phyloP scores from a whole-genome alignment of 2,888 invertebrate genomes.

The Pseudoips prasinana region DNA sequence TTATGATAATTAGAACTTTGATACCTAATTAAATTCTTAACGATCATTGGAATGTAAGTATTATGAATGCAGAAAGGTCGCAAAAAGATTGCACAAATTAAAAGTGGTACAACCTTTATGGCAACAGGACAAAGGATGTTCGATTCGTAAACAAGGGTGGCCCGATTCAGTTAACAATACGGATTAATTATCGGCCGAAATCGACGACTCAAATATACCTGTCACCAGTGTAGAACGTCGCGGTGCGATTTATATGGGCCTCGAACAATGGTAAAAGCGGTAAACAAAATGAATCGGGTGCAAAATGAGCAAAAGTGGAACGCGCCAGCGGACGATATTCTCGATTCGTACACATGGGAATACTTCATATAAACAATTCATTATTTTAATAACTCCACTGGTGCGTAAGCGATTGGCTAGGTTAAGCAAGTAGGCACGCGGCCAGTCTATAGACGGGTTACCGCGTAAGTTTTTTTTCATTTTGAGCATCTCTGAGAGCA shows the following conservation, averaged over 20 bases:
- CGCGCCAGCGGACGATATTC: constrained; percentile 27
- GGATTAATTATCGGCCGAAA: constrained; percentile 80
- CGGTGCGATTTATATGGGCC: constrained; percentile 75
- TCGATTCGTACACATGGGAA: constrained; percentile 20
- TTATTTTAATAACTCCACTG: constrained; percentile 22
- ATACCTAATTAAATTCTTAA: constrained; percentile 17
- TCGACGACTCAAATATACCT: constrained; percentile 81
- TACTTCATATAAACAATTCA: constrained; percentile 22
- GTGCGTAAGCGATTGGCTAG: too few species aligned
- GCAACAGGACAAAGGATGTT: constrained; percentile 51
- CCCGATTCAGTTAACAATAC: constrained; percentile 74
- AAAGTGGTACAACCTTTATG: constrained; percentile 28
- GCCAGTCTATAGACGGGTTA: too few species aligned
- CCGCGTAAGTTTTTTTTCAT: too few species aligned
- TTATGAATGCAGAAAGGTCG: constrained; percentile 26
- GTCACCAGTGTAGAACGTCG: constrained; percentile 72
- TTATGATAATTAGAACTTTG: too few species aligned
- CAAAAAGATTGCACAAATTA: constrained; percentile 45
- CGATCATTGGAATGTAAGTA: constrained; percentile 16
- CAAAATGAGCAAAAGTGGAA: constrained; percentile 69
- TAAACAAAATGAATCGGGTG: constrained; percentile 73
- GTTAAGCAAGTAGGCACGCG: too few species aligned
- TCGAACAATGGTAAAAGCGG: constrained; percentile 79
- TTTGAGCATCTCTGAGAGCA: too few species aligned
- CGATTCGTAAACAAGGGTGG: constrained; percentile 69